Conservation (phyloP, 2,888 invertebrate species). For the Chrysina gloriosa region DNA sequence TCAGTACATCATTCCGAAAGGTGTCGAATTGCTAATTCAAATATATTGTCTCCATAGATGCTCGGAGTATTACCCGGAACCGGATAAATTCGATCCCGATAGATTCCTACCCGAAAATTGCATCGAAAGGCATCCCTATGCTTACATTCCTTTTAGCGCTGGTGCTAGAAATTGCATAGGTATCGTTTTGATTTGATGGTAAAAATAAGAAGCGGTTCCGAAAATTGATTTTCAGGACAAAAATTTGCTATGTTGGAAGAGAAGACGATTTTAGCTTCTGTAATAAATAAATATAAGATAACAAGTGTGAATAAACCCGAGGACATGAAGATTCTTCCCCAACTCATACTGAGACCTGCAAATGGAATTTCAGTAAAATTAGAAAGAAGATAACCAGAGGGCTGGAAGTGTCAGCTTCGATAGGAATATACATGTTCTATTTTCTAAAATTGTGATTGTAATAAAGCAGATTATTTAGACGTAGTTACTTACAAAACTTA, state of each 20-base stretch:
- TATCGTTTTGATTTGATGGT: neutral
- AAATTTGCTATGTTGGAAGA: constrained; percentile 40
- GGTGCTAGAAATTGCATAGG: constrained; percentile 41
- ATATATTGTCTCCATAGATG: constrained; percentile 27
- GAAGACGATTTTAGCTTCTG: constrained; percentile 31
- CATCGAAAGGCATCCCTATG: constrained; percentile 33
- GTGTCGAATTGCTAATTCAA: constrained; percentile 22
- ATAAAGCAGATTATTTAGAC: too few species aligned
- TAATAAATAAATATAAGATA: constrained; percentile 29
- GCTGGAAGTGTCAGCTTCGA: too few species aligned
- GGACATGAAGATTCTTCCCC: neutral
- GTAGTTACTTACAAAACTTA: too few species aligned
- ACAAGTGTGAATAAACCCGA: constrained; percentile 5
- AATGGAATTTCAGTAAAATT: constrained; percentile 19
- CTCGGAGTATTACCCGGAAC: constrained; percentile 26
- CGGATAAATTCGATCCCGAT: constrained; percentile 34
- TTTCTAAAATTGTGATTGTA: too few species aligned
- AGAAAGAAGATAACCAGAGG: constrained; percentile 28
- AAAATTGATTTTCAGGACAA: constrained; percentile 11
- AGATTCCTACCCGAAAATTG: constrained; percentile 39
- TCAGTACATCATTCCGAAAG: constrained; percentile 40
- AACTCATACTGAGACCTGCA: constrained; percentile 22
- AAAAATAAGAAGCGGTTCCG: neutral
- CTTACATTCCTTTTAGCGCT: constrained; percentile 40
- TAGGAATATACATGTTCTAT: too few species aligned